A percentile compares a stretch with the other conserved stretches of the same genome.
phyloP scores from a whole-genome alignment of 2,113 vertebrate genomes.

The Neogobius melanostomus region DNA sequence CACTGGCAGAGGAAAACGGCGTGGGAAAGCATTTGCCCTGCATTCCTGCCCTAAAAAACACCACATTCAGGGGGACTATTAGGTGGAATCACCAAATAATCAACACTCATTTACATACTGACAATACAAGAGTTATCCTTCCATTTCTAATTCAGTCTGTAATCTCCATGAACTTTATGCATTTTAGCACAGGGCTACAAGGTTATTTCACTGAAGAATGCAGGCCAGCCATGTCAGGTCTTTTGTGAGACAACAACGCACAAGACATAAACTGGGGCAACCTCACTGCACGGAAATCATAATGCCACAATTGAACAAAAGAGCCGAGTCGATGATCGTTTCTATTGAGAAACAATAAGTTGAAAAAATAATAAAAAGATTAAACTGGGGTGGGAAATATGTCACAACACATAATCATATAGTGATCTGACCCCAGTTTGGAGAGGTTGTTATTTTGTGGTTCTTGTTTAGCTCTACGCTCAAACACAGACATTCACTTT shows the following conservation, averaged over 20 bases:
- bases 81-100: conserved; percentile 39
- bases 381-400: background rate
- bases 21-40: conserved; percentile 70
- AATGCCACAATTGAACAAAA: conserved; percentile 41
- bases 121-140: conserved; percentile 10
- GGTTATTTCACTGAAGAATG: conserved; percentile 61
- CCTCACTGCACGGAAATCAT: conserved; percentile 49
- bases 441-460: no score
- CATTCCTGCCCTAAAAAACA: conserved; percentile 73
- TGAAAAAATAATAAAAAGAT: background rate
- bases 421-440: no score
- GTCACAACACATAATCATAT: no score
- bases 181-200: conserved; percentile 32
- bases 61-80: conserved; percentile 41
- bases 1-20: conserved; percentile 63
- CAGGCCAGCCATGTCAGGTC: conserved; percentile 48
- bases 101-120: conserved; percentile 24
- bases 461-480: no score
- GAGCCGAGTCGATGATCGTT: conserved; percentile 26
- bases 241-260: conserved; percentile 57
- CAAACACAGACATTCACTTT: no score
- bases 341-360: background rate
- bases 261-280: conserved; percentile 65
- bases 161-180: background rate
- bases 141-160: conserved; percentile 1